phyloP scores from a whole-genome alignment of 2,113 vertebrate genomes.

The Cathartes aura region DNA sequence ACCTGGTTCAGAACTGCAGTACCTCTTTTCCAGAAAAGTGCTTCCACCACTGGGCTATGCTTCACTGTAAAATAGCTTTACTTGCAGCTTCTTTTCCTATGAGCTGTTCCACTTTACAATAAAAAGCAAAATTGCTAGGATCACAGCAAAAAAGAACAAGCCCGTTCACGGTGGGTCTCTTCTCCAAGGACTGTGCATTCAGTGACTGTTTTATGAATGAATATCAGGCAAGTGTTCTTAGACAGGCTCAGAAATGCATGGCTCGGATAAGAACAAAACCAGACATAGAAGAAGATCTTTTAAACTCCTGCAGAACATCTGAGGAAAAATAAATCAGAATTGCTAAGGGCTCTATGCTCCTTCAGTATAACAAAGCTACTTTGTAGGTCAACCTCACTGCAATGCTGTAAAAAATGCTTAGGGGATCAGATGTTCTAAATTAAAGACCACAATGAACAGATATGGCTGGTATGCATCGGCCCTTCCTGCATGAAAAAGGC shows the following conservation, averaged over 20 bases:
- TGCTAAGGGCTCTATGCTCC: not conserved
- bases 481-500: not conserved
- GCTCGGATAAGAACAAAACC: not conserved
- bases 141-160: not conserved
- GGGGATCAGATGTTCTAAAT: not conserved
- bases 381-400: not conserved
- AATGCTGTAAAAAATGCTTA: not conserved
- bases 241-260: not conserved
- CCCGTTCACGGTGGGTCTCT: not conserved
- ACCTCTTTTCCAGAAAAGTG: not conserved
- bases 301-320: not conserved
- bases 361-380: not conserved
- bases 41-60: not conserved
- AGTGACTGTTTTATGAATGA: not conserved
- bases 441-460: not conserved
- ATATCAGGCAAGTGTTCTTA: not conserved
- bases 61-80: not conserved
- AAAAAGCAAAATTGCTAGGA: not conserved
- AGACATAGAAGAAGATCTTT: not conserved
- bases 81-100: not conserved
- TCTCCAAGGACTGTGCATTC: not conserved
- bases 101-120: not conserved
- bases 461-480: not conserved
- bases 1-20: not conserved
- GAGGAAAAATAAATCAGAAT: not conserved